phyloP scores from a whole-genome alignment of 2,797 vertebrate genomes.

The Acridotheres tristis region DNA sequence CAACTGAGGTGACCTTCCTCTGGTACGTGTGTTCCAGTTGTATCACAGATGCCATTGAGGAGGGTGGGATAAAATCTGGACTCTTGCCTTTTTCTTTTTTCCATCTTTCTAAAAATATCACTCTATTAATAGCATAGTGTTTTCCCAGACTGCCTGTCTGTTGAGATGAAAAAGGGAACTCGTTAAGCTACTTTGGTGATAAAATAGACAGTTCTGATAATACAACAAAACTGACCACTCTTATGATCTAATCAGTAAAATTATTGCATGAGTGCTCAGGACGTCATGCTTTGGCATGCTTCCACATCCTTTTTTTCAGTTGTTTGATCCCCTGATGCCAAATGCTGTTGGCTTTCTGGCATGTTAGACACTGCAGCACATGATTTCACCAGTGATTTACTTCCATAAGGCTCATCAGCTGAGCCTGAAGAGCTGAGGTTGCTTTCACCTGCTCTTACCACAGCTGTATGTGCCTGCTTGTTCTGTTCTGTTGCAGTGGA shows the following conservation, averaged over 20 bases:
- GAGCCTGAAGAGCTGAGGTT: background rate
- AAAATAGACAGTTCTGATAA: background rate
- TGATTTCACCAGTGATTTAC: background rate
- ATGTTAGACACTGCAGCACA: background rate
- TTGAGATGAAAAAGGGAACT: background rate
- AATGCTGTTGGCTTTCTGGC: background rate
- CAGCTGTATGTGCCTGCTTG: background rate
- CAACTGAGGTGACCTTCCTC: background rate
- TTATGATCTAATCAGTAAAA: background rate
- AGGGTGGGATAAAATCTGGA: conserved; percentile 10
- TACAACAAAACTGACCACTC: background rate
- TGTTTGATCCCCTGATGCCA: background rate
- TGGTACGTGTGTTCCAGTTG: background rate
- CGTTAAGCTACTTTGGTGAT: background rate
- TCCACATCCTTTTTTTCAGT: background rate
- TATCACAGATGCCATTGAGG: background rate
- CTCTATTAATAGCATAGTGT: background rate
- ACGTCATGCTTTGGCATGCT: background rate
- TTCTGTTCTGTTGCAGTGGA: background rate
- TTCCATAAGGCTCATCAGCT: background rate
- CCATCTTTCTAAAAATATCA: background rate
- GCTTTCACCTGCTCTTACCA: conserved; percentile 19
- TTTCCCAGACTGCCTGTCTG: background rate
- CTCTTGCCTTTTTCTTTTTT: conserved; percentile 7
- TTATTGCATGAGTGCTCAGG: background rate